Base-by-base conservation (phyloP, 2,888 invertebrate species). In the Eupithecia dodoneata region DNA sequence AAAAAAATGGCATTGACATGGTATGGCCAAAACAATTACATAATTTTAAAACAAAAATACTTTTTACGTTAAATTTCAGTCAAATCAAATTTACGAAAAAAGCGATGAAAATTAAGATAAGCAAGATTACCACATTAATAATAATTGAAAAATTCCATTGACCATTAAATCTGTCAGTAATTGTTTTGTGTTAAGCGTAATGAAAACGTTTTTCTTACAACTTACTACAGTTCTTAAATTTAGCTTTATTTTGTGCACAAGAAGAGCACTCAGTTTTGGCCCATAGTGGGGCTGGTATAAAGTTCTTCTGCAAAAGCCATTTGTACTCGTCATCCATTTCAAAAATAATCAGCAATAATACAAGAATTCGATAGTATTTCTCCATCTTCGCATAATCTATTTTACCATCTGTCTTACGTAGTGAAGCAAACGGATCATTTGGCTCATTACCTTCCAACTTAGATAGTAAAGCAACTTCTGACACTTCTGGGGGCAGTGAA, bases 401-500 rank as follows among this genome's bases (percentile, higher is more conserved):
- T 2, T 2, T 15, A 15, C 15, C 66, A 15, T 42, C 7, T 7
- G 4, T 10, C 12, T 30, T 3, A 10, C 10, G 9, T 30, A 30
- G 4, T 2, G 12, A 4, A 63, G 63, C 2, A 18, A 63, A n/a
- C 10, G 6, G 7, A 12, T 5, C 41, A 66, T 69, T 63, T 41
- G 41, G 13, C 70, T 67, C 66, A 67, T 93, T 95, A 97, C 97
- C 98, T 96, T 97, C 97, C 85, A 99, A 95, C 95, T 98, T 98
- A 83, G 97, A 96, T 77, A 99, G 96, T 87, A 98, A 96, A 83
- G 97, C 96, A 5, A 98, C 96, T 96, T 99, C 99, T 0, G 99
- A 99, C 4, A 99, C 98, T 95, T 99, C 99, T 72, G 98, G 97
- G 0, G 99, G 99, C 74, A 99, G 95, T 77, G 98, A 98, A 0